Percentiles rank a stretch among this genome's conserved stretches.
Evolutionary conservation across 2,113 vertebrate species (phyloP).

Genomic region (Eira barbara): DNA sequence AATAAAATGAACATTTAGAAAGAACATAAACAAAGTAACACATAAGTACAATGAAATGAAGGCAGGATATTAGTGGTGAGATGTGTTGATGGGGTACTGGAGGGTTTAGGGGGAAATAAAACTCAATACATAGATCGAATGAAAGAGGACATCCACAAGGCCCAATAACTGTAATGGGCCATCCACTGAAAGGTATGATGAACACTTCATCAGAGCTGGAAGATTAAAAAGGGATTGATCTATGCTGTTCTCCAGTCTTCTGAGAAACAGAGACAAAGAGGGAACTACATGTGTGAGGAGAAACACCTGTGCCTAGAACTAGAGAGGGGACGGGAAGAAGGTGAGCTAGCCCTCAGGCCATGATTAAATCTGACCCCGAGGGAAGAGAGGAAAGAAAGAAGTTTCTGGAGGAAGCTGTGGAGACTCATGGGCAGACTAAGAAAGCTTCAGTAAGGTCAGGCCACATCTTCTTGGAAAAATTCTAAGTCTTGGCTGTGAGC

Average conservation of each 20-base stretch:
- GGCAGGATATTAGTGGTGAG: neutral
- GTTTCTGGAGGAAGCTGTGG: neutral
- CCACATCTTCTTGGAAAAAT: accelerated
- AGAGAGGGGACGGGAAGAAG: accelerated
- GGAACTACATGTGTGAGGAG: neutral
- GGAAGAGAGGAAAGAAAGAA: neutral
- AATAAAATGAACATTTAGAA: neutral
- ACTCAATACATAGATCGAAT: neutral
- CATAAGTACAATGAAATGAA: neutral
- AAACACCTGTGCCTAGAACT: neutral
- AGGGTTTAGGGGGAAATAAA: neutral
- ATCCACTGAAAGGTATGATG: neutral
- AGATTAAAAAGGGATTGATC: neutral
- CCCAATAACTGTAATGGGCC: neutral
- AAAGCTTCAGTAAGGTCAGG: neutral
- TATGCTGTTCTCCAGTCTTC: neutral
- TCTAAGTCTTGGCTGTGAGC: neutral
- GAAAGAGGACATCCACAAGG: neutral
- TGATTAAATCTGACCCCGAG: neutral
- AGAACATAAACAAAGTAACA: neutral
- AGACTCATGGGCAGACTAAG: too few species aligned
- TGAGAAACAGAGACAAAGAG: neutral
- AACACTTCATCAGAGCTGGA: neutral
- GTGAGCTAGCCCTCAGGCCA: neutral
- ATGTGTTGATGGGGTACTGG: neutral